Conservation (phyloP, 2,113 vertebrate species). For the Phasianus colchicus region DNA sequence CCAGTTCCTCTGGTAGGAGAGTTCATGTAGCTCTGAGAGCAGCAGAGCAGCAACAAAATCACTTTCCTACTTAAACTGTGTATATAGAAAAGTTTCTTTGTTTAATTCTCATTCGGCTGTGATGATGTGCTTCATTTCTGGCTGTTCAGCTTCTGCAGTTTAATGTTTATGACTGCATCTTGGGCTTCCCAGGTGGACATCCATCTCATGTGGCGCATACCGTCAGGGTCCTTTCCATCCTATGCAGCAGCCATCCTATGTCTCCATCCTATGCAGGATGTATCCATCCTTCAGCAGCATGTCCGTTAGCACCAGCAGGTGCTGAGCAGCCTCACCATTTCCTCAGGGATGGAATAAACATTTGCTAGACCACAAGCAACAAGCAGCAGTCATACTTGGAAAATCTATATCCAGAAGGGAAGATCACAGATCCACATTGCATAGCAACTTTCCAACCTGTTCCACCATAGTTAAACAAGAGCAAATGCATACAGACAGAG, state of each 20-base stretch:
- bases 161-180: not conserved
- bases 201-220: not conserved
- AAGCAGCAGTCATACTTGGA: not conserved
- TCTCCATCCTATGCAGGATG: not conserved
- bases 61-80: not conserved
- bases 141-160: not conserved
- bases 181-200: not conserved
- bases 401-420: not conserved
- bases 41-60: not conserved
- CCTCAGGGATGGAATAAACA: constrained; percentile 11
- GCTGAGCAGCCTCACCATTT: not conserved
- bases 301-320: not conserved
- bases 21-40: not conserved
- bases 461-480: not conserved
- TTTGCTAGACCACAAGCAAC: constrained; percentile 2
- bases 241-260: not conserved
- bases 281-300: not conserved
- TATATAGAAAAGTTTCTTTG: not conserved
- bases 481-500: not conserved
- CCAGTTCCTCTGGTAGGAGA: not conserved
- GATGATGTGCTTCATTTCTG: not conserved
- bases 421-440: not conserved
- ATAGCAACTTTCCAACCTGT: not conserved
- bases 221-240: not conserved
- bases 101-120: not conserved